Percentiles rank a stretch among this genome's conserved stretches.
Evolutionary conservation across 2,888 invertebrate species (phyloP).

Genomic region (Eristalinus aeneus): DNA sequence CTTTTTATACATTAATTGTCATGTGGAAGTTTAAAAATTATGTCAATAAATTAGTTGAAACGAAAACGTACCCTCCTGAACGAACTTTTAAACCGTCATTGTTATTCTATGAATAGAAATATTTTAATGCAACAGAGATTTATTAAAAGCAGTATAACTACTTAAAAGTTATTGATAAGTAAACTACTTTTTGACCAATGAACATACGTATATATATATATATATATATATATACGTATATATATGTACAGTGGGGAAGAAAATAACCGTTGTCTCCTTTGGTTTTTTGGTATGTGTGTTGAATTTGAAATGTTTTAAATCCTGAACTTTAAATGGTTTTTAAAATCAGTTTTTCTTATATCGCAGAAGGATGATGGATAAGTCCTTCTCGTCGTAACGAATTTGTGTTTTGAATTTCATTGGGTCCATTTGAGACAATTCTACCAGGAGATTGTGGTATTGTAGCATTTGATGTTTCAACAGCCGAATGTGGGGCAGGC

Average conservation of each 20-base stretch:
- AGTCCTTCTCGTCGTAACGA: conserved; percentile 23
- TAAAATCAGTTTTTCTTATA: not conserved
- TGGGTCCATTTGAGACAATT: conserved; percentile 48
- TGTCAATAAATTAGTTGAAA: not conserved
- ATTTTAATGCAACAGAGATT: not conserved
- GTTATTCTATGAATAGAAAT: not conserved
- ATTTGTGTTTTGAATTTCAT: conserved; percentile 41
- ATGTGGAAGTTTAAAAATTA: conserved; percentile 7
- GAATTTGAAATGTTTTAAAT: not conserved
- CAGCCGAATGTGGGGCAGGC: conserved; percentile 56
- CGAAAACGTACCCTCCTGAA: not conserved
- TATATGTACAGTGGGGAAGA: conserved; percentile 56
- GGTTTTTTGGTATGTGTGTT: conserved; percentile 59
- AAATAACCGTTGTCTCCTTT: conserved; percentile 62
- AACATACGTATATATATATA: not conserved
- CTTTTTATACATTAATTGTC: conserved; percentile 10
- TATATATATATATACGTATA: too few species aligned
- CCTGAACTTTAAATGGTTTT: not conserved
- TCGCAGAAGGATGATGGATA: conserved; percentile 5
- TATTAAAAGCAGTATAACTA: conserved; percentile 25
- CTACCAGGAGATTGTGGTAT: conserved; percentile 29
- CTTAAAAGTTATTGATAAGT: conserved; percentile 30
- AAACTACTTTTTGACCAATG: conserved; percentile 45
- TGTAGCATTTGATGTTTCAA: conserved; percentile 18
- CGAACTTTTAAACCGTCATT: not conserved